Conservation (phyloP, 2,888 invertebrate genomes). For the Dioctria rufipes region DNA sequence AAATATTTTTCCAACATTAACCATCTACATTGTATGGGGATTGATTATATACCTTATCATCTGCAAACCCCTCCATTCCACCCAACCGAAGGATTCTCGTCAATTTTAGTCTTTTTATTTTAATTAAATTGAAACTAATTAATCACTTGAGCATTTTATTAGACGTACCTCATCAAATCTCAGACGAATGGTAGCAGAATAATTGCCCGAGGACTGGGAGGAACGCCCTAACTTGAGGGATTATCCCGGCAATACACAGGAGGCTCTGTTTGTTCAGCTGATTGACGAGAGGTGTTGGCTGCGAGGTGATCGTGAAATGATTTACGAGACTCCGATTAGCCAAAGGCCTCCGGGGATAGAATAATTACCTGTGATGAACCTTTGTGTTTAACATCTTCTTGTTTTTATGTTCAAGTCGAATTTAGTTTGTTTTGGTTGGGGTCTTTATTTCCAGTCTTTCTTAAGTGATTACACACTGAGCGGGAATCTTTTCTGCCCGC, state of each 20-base stretch:
- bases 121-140: slow-evolving; percentile 37
- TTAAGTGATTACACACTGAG: slow-evolving; percentile 6
- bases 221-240: slow-evolving; percentile 31
- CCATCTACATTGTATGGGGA: background rate
- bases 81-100: background rate
- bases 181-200: background rate
- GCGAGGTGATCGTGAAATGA: slow-evolving; percentile 41
- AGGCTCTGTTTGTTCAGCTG: slow-evolving; percentile 31
- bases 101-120: background rate
- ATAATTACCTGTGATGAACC: slow-evolving; percentile 9
- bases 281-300: slow-evolving; percentile 37
- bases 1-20: too few relatives aligned
- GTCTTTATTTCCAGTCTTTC: slow-evolving; percentile 10
- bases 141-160: slow-evolving; percentile 32
- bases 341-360: slow-evolving; percentile 8
- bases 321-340: slow-evolving; percentile 40
- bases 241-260: background rate
- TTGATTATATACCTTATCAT: background rate
- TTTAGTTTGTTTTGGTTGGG: slow-evolving; percentile 14
- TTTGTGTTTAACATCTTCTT: background rate
- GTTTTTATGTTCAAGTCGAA: background rate
- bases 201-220: background rate
- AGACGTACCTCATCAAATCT: slow-evolving; percentile 2
- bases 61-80: background rate
- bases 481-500: background rate